Evolutionary conservation across 1,140 invertebrate species (phyloP).

Genomic region (Danaus melanippus): DNA sequence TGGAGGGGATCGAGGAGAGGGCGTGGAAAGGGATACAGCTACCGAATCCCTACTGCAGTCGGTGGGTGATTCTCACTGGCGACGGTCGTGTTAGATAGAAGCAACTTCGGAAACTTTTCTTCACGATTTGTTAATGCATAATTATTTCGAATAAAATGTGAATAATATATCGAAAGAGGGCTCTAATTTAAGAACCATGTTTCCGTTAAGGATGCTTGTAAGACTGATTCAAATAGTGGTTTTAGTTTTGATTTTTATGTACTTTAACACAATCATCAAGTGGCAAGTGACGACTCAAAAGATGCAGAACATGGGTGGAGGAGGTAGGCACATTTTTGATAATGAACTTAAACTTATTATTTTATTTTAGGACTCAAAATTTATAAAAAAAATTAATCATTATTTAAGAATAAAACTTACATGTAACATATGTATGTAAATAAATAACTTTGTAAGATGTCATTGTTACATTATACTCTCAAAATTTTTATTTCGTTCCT

Average conservation of each 20-base stretch:
- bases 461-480: no score
- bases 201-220: conserved; percentile 32
- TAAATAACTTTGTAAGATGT: no score
- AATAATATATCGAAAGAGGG: not conserved
- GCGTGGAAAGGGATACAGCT: conserved; percentile 32
- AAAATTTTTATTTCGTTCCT: no score
- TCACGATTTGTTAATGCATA: not conserved
- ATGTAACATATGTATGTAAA: no score
- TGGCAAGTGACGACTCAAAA: conserved; percentile 31
- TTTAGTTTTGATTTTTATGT: conserved; percentile 34
- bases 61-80: conserved; percentile 28
- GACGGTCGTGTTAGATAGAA: conserved; percentile 20
- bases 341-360: no score
- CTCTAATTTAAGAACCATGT: conserved; percentile 27
- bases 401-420: no score
- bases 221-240: conserved; percentile 36
- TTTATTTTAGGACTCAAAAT: no score
- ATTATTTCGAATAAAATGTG: no score
- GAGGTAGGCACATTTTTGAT: no score
- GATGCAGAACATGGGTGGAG: conserved; percentile 23
- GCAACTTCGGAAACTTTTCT: conserved; percentile 16
- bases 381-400: no score
- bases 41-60: conserved; percentile 35
- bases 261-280: conserved; percentile 33
- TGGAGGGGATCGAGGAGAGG: conserved; percentile 32